Base-by-base conservation (phyloP, 2,888 invertebrate genomes). In the Amorpha juglandis region DNA sequence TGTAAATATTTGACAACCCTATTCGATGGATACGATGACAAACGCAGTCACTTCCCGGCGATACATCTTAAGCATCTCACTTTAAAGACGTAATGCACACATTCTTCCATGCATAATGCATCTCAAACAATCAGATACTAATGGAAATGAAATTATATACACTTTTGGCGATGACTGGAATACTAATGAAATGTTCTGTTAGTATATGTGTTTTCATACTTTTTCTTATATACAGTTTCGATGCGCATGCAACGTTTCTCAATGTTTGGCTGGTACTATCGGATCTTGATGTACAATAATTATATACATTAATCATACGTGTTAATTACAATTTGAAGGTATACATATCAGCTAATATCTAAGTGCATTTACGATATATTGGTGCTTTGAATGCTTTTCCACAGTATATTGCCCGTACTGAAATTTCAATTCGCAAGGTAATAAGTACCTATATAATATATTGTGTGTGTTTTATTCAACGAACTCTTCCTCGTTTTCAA, bases 81-180 rank as follows among this genome's bases (percentile, higher is more conserved):
- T 50, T 58, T 21, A 38, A 19, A 45, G 62, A 42, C 58, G 19
- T 12, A 19, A 38, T 58, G 42, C 42, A 11, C 19, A 62, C 62
- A 38, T 38, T 63, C 19, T 51, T 63, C 11, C 38, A 62, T 38
- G 63, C 63, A 63, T 69, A 74, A 75, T 69, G 70, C 74, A 68
- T 71, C 70, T 73, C 64, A 51, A 76, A 80, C 77, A 78, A 80
- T 78, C 73, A 58, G 38, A 42, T 71, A 71, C 71, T 77, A 77
- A 83, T 83, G 75, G 71, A 78, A 81, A 77, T 71, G 70, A 67
- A 81, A 80, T 80, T 74, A 76, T 69, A 67, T 71, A 74, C 70
- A 75, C 76, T 74, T 77, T 75, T 70, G 70, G 74, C 68, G 69
- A 21, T 19, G 64, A 71, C 69, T 72, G 62, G 62, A 76, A 78